Percentiles rank a stretch among this genome's conserved stretches.
Evolutionary conservation across 2,888 invertebrate species (phyloP).

Genomic region (Mantis religiosa): DNA sequence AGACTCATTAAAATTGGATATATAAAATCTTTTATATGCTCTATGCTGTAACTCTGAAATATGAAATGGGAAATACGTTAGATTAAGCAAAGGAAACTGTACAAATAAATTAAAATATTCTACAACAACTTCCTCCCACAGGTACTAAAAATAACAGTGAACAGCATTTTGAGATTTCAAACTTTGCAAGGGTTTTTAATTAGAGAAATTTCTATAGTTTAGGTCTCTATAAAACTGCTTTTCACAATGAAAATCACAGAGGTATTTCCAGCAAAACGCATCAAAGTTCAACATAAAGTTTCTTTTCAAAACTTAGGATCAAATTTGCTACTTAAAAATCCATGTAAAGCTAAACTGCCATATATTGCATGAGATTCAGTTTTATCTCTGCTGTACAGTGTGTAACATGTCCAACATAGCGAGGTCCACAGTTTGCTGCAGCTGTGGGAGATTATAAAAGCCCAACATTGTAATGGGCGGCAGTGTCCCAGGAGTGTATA

Average conservation of each 20-base stretch:
- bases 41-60: too few relatives aligned
- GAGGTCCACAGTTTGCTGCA: conserved; percentile 20
- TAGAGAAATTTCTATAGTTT: background rate
- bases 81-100: too few relatives aligned
- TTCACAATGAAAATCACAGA: background rate
- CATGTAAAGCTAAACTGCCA: background rate
- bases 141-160: background rate
- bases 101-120: too few relatives aligned
- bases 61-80: too few relatives aligned
- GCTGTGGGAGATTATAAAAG: conserved; percentile 25
- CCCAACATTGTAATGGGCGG: conserved; percentile 21
- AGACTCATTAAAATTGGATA: too few relatives aligned
- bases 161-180: background rate
- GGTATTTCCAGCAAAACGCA: background rate
- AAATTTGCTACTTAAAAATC: background rate
- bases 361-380: background rate
- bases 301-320: background rate
- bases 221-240: background rate
- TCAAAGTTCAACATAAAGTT: background rate
- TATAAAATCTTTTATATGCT: too few relatives aligned
- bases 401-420: conserved; percentile 24
- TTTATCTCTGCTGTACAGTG: conserved; percentile 16
- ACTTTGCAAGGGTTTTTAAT: background rate
- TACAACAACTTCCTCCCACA: background rate
- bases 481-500: background rate